Evolutionary conservation across 2,113 vertebrate genomes (phyloP), one percentile per base, ranked within the genome.

Genomic region (Manacus vitellinus): DNA sequence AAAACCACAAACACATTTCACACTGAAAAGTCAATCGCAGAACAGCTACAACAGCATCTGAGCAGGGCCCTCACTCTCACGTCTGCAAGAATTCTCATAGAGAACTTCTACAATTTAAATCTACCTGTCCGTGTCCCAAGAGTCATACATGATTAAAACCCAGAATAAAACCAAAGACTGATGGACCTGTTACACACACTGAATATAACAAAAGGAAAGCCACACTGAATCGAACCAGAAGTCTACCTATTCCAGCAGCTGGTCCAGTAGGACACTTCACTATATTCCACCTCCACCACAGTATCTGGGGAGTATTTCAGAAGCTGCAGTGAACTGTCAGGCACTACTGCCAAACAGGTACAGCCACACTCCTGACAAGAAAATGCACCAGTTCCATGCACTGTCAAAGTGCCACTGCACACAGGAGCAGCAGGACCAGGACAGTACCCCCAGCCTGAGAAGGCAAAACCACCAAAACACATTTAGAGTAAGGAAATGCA

Each of bases 171-270:
- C 5, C 8, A 3, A 58, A 62, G 46, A 18, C 17, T 28, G 46
- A 61, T 2, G 2, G 31, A 44, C 22, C 31, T 2, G 0, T n/a
- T 46, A 39, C 23, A 54, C 0, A 2, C 6, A 49, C n/a, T 4
- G 1, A 58, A 61, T 12, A 2, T 5, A 85, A 86, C 49, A 54
- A 47, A 81, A 81, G 35, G 59, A 62, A 10, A 61, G 33, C 24
- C 31, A 49, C 1, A 76, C n/a, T 24, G 15, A 56, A 31, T 17
- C 21, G 41, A 75, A 41, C 6, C 76, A 52, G 10, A 73, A 63
- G 19, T n/a, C 41, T 14, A 28, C 9, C 37, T 84, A 54, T 74
- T 61, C 13, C 39, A 94, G 51, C 41, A 51, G 14, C 49, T 39
- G 71, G 51, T 8, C n/a, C 2, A 12, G n/a, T 10, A 63, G 15